These are phyloP conservation scores for Daktulosphaira vitifoliae DNA, from an alignment of 1,140 invertebrate species.

Conservation along the genomic window DNA sequence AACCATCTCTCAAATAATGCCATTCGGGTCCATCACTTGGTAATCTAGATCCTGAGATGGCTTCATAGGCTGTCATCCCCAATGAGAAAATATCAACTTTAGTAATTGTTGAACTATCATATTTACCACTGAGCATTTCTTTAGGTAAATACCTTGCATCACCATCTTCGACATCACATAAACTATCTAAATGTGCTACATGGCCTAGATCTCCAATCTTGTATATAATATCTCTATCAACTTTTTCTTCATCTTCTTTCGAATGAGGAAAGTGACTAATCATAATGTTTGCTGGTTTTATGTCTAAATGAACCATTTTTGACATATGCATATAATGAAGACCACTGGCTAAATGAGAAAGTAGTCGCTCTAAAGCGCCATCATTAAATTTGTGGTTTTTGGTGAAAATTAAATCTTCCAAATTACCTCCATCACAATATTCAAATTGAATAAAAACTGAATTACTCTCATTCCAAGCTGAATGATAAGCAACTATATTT, in stretches of 20 bases:
- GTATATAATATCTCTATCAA: conserved; percentile 64
- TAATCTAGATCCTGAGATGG: conserved; percentile 64
- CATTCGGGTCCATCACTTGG: conserved; percentile 82
- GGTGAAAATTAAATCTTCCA: conserved; percentile 55
- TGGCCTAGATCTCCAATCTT: conserved; percentile 85
- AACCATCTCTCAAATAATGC: conserved; percentile 61
- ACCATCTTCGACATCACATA: conserved; percentile 74
- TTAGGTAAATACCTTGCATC: conserved; percentile 81
- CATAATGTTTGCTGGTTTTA: conserved; percentile 89
- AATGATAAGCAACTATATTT: conserved; percentile 87
- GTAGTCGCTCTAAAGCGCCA: conserved; percentile 55
- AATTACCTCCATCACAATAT: conserved; percentile 82
- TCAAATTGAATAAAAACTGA: conserved; percentile 91
- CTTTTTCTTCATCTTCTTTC: conserved; percentile 68
- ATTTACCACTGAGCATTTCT: conserved; percentile 77
- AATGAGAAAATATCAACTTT: conserved; percentile 86
- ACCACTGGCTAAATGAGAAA: conserved; percentile 66
- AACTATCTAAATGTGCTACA: conserved; percentile 71
- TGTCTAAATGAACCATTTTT: conserved; percentile 82
- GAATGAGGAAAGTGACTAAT: conserved; percentile 56
- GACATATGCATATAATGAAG: conserved; percentile 72
- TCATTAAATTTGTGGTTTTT: conserved; percentile 46
- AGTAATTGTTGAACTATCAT: conserved; percentile 52
- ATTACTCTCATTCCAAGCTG: conserved; percentile 86
- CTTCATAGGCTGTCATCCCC: conserved; percentile 65